Base-by-base conservation (phyloP, 2,113 vertebrate species). In the Dasyurus viverrinus region DNA sequence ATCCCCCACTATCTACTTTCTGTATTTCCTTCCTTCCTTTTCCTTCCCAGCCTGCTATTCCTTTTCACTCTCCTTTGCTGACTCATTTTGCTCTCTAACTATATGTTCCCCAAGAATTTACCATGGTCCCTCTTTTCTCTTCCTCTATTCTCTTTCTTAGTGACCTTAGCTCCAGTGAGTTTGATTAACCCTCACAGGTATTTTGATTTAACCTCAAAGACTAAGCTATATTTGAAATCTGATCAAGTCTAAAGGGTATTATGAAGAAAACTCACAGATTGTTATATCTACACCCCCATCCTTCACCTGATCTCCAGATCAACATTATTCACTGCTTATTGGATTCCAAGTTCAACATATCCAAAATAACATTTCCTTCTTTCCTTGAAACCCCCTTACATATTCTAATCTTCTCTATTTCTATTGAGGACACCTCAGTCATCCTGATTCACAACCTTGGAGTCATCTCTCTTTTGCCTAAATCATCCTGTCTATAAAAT, bases 1-100 rank as follows among this genome's bases (percentile, higher is more conserved):
- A 42, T 89, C 11, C 0, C 16, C 2, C 0, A 0, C 47, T 26
- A 8, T 3, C 0, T 0, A 1, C 25, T 4, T 2, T 57, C 57
- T 30, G 50, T 50, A 27, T 30, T 60, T 30, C 55, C 10, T 60
- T 60, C 9, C 55, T 55, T 55, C 25, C 54, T 30, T 60, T 26
- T 60, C 55, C 26, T 60, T 27, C 55, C 55, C 27, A 10, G 30
- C 55, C 26, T 60, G 27, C 55, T 30, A 9, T 30, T 60, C 26
- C 55, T 27, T 60, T 26, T 60, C 55, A 60, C 2, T 30, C 57
- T 60, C 55, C 55, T 57, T 57, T 57, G 55, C 55, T 57, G 55
- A 26, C 25, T 10, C 24, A 26, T 55, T 57, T 57, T 57, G 8
- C 55, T 27, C 55, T 26, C 55, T 57, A 57, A 57, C 25, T 57